Evolutionary conservation across 2,113 vertebrate genomes (phyloP).

Genomic region (Chionomys nivalis): DNA sequence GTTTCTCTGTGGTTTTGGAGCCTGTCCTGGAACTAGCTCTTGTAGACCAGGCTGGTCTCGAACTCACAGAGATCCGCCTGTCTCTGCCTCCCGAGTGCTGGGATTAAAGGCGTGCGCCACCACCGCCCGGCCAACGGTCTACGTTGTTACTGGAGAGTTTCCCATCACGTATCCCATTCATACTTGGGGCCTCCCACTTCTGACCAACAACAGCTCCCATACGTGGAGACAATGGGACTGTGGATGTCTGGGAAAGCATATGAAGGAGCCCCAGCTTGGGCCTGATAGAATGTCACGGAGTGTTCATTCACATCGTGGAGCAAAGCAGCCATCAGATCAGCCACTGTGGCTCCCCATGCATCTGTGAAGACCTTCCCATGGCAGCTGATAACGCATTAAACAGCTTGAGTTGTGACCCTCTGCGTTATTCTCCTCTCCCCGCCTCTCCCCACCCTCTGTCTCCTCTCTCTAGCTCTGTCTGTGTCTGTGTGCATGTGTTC

Average conservation of each 20-base stretch:
- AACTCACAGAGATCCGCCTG: no score
- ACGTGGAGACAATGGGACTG: background rate
- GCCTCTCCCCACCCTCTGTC: background rate
- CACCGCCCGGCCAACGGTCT: no score
- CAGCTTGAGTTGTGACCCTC: background rate
- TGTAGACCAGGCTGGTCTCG: no score
- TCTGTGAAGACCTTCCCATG: no score
- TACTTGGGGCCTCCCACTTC: background rate
- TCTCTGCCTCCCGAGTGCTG: no score
- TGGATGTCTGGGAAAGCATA: background rate
- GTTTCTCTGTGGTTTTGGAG: no score
- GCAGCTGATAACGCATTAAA: no score
- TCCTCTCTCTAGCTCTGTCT: background rate
- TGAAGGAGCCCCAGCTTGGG: background rate
- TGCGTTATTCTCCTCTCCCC: background rate
- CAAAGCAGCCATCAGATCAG: no score
- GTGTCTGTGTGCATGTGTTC: fast-evolving
- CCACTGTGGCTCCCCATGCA: background rate
- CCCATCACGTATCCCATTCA: background rate
- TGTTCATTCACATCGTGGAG: no score
- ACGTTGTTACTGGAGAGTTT: background rate
- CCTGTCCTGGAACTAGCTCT: no score
- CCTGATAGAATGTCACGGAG: fast-evolving
- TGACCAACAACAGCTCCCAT: background rate
- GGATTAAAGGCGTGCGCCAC: no score